Evolutionary conservation across 2,113 vertebrate species (phyloP).

Genomic region (human): DNA sequence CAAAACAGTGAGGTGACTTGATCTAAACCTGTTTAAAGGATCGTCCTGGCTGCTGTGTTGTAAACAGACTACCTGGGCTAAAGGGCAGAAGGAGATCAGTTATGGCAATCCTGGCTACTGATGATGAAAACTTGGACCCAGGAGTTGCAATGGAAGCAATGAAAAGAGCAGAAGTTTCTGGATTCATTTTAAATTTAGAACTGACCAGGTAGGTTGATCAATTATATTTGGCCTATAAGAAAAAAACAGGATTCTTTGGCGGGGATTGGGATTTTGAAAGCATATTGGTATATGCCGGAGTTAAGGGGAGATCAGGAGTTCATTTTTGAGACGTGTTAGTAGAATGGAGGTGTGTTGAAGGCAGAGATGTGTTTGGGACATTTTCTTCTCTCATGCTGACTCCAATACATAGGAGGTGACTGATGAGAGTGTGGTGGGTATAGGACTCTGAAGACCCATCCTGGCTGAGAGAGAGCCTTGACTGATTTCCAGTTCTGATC

Average conservation of each 20-base stretch:
- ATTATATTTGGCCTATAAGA: not conserved
- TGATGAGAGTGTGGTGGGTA: fast-evolving
- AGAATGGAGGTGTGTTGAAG: not conserved
- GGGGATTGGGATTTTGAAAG: not conserved
- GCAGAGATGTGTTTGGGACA: fast-evolving
- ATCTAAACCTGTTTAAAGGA: not conserved
- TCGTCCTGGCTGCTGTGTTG: not conserved
- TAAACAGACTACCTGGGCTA: not conserved
- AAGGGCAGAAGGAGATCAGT: not conserved
- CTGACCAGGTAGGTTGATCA: not conserved
- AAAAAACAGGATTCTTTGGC: not conserved
- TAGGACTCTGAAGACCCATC: not conserved
- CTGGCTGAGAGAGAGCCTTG: not conserved
- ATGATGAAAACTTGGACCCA: not conserved
- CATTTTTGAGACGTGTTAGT: no score
- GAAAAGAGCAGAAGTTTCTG: not conserved
- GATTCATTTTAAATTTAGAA: not conserved
- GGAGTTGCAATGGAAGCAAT: not conserved
- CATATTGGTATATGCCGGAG: not conserved
- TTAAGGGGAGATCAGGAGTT: not conserved
- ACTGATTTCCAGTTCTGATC: not conserved
- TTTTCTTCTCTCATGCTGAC: not conserved
- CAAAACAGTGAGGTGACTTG: not conserved
- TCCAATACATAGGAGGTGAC: not conserved
- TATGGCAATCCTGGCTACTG: not conserved